Evolutionary conservation across 2,113 vertebrate genomes (phyloP).

Genomic region (Mirza zaza): DNA sequence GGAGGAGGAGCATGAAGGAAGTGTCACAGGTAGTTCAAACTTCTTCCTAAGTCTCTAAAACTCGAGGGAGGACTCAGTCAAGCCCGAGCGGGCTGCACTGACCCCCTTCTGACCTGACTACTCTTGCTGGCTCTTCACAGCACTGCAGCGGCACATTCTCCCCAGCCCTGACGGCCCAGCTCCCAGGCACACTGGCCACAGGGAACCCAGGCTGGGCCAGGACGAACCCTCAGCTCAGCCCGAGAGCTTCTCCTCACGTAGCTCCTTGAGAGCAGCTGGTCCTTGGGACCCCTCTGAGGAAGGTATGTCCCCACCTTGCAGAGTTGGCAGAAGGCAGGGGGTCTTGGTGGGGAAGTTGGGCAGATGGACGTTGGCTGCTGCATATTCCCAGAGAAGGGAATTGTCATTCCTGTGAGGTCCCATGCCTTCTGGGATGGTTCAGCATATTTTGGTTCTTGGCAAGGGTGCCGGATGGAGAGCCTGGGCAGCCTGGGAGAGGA

Average conservation of each 20-base stretch:
- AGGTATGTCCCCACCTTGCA: slow-evolving; percentile 28
- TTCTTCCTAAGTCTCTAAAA: not conserved
- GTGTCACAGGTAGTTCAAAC: not conserved
- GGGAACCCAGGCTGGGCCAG: not conserved
- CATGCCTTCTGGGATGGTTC: not conserved
- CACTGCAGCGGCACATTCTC: slow-evolving; percentile 61
- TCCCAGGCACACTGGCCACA: not conserved
- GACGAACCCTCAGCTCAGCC: not conserved
- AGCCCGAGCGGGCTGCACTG: not conserved
- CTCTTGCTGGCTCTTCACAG: slow-evolving; percentile 39
- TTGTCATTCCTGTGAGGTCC: not conserved
- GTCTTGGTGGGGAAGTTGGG: not conserved
- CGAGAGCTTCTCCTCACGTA: not conserved
- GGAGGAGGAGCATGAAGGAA: not conserved
- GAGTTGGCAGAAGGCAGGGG: not conserved
- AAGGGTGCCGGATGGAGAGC: not conserved
- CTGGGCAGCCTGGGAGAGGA: not conserved
- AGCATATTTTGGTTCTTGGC: not conserved
- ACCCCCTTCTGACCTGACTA: not conserved
- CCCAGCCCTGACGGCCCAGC: slow-evolving; percentile 12
- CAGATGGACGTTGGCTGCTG: not conserved
- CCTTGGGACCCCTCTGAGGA: slow-evolving; percentile 41
- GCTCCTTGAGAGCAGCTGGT: not conserved
- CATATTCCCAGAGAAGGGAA: not conserved
- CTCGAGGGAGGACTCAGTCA: not conserved